phyloP scores from a whole-genome alignment of 1,140 invertebrate genomes.

The Neotoxoptera formosana region DNA sequence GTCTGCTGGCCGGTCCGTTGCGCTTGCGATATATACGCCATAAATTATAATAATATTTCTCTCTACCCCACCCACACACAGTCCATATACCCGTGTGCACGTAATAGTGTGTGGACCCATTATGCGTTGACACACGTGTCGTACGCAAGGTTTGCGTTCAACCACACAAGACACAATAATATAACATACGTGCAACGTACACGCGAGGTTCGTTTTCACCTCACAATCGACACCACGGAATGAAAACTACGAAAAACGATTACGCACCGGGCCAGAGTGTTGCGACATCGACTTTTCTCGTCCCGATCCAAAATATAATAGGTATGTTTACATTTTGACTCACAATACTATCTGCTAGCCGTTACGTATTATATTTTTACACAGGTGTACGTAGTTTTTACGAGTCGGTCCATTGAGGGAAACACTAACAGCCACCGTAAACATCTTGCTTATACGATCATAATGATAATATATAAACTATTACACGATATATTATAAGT shows the following conservation, averaged over 20 bases:
- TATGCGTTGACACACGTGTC: neutral
- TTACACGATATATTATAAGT: neutral
- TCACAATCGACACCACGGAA: neutral
- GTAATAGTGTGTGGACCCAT: neutral
- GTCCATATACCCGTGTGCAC: neutral
- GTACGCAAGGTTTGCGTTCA: constrained; percentile 2
- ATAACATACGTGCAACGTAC: neutral
- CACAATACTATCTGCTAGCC: no score
- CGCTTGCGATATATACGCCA: neutral
- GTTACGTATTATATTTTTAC: no score
- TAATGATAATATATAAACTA: neutral
- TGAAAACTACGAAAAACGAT: neutral
- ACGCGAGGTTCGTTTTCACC: neutral
- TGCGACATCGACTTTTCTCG: neutral
- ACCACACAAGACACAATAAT: neutral
- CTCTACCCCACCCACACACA: neutral
- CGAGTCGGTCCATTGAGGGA: neutral
- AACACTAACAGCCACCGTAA: neutral
- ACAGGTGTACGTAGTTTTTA: no score
- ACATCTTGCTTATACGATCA: neutral
- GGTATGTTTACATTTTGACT: neutral
- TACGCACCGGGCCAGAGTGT: neutral
- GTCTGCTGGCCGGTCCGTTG: neutral
- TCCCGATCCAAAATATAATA: neutral
- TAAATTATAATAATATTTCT: neutral